Evolutionary conservation across 2,888 invertebrate species (phyloP), one percentile per base, ranked within the genome.

Genomic region (Phymatocera aterrima): DNA sequence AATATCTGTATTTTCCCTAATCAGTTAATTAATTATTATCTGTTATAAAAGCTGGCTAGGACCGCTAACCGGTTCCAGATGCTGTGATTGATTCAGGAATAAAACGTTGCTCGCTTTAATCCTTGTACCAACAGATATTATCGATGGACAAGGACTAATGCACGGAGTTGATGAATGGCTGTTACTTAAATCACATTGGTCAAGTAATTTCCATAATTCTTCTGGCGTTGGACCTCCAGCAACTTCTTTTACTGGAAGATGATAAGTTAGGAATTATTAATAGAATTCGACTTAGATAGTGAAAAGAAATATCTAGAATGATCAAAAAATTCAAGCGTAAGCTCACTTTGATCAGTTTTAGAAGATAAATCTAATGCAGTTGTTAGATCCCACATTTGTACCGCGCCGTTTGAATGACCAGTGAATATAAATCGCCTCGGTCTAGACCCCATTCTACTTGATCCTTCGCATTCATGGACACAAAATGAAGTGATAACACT

Each of bases 371-470:
- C 97, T 77, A 99, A 92, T 15, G 98, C 98, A 10, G 98, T 99
- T 15, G 98, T 98, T 80, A 99, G 93, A 92, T 99, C 99, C 99
- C 99, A 99, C 96, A 99, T 97, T 92, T 98, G 98, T 80, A 98
- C 95, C 57, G 96, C 96, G 68, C 98, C 98, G 83, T 96, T 97
- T 51, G 96, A 95, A 89, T 98, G 98, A 0, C 98, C 98, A 34
- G 98, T 98, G 83, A 98, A 95, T 86, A 98, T 94, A 87, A 97
- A 95, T 60, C 99, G 92, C 3, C 98, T 92, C 6, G 98, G 98
- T 77, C 96, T 91, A 10, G 97, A 96, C 1, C 97, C 97, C 96
- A 97, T 96, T 18, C 99, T 93, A 86, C 97, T 96, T 0, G 98
- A 97, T 1, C 98, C 98, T 90, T 99, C 99, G 90, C 99, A 99